Evolutionary conservation across 35 echinoderm and acorn worm genomes (phyloP).

Genomic region (Ophiothrix spiculata): DNA sequence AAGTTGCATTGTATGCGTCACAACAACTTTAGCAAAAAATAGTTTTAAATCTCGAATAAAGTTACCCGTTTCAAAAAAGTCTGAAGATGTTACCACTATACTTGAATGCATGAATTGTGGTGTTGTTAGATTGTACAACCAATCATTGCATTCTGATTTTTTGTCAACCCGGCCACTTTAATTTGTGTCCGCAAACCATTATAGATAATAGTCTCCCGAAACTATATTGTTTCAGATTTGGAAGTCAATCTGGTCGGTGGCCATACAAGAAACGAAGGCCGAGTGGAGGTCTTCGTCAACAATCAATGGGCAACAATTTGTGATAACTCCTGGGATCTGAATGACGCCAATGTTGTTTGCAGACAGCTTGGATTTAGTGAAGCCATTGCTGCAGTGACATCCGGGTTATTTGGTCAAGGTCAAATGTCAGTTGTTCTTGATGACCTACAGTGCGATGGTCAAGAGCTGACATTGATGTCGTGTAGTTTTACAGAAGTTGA

Average conservation of each 20-base stretch:
- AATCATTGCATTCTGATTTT: too few species aligned
- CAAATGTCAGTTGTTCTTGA: not conserved
- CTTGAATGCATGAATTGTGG: too few species aligned
- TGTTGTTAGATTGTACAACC: too few species aligned
- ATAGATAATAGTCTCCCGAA: too few species aligned
- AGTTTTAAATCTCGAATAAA: too few species aligned
- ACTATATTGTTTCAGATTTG: too few species aligned
- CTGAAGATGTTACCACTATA: too few species aligned
- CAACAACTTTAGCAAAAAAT: too few species aligned
- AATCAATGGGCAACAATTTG: constrained; percentile 6
- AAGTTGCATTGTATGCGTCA: too few species aligned
- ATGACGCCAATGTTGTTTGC: constrained; percentile 17
- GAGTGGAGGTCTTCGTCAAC: not conserved
- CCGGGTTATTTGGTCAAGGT: not conserved
- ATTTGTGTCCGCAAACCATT: too few species aligned
- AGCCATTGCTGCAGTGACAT: not conserved
- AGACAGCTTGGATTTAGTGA: constrained; percentile 11
- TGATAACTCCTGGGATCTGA: constrained; percentile 14
- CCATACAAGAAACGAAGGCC: constrained; percentile 1
- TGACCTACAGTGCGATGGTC: not conserved
- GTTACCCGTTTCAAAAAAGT: too few species aligned
- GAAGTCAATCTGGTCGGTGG: not conserved
- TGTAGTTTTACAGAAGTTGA: not conserved
- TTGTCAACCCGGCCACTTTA: too few species aligned
- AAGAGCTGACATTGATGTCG: not conserved